Base-by-base conservation (phyloP, 2,113 vertebrate species). In the Geothlypis trichas region DNA sequence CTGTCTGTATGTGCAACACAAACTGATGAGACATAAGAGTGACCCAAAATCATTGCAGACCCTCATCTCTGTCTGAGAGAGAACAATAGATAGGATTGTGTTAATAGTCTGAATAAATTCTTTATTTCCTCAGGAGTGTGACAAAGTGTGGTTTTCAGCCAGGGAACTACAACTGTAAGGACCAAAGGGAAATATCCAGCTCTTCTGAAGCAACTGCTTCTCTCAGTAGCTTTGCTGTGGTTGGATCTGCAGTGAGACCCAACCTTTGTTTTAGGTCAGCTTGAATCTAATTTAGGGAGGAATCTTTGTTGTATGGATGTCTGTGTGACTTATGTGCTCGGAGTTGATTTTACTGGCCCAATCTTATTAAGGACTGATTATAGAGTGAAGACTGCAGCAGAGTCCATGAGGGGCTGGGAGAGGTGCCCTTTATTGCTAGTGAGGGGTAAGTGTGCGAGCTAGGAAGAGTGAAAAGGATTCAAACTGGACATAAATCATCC, bases 301-400 rank as follows among this genome's bases (percentile, higher is more conserved):
- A 92, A 88, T 90, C 87, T 87, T 94, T 93, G 77, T 90, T 87
- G 78, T 75, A 87, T n/a, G 83, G 78, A 94, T 96, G 97, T 96
- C 96, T 95, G 47, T 72, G 93, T 97, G 97, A 97, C 96, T 97
- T 97, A 97, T 97, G 95, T 86, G 93, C 82, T 95, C 2, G 0
- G 84, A 97, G 94, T 93, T 97, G 96, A 97, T 96, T 97, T 97
- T 90, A 42, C 92, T 96, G 78, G 65, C 73, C 76, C 95, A 97
- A 97, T 97, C 96, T 96, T 97, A 96, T 97, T 97, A 97, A 67
- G 93, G 94, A 94, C 91, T 96, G 96, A 97, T 97, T 97, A 97
- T 73, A 47, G 92, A 97, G 81, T 93, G 89, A 94, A 61, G 77
- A 67, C 78, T 85, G 76, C 85, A 84, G 79, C 68, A 5, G 80